These are phyloP conservation scores for Mycetomoellerius zeteki DNA, from an alignment of 1,140 invertebrate genomes.

Conservation along the genomic window DNA sequence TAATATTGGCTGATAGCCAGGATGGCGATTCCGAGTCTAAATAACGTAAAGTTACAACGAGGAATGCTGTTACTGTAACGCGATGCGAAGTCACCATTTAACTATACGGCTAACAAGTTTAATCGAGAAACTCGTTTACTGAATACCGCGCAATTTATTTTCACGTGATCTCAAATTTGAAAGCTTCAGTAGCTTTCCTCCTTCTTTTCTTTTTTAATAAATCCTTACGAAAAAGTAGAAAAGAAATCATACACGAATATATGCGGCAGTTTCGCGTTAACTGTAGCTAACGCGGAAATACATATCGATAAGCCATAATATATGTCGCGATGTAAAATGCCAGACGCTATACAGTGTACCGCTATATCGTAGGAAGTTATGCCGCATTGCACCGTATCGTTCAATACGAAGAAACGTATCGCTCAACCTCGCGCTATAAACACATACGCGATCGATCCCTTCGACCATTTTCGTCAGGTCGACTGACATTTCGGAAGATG, in stretches of 20 bases:
- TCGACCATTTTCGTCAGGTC: constrained; percentile 71
- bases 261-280: constrained; percentile 4
- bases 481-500: constrained; percentile 73
- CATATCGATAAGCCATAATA: constrained; percentile 26
- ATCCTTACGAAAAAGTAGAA: not conserved
- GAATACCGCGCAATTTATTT: not conserved
- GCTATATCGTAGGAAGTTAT: constrained; percentile 36
- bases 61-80: constrained; percentile 12
- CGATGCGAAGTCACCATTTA: not conserved
- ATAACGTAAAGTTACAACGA: constrained; percentile 20
- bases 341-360: constrained; percentile 18
- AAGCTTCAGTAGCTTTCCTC: not conserved
- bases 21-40: not conserved
- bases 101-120: not conserved
- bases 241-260: not conserved
- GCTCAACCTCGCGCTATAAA: constrained; percentile 48
- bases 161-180: not conserved
- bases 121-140: not conserved
- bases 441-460: constrained; percentile 68
- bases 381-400: constrained; percentile 40
- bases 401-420: constrained; percentile 63
- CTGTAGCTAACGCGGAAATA: constrained; percentile 34
- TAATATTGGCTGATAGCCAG: constrained; percentile 41
- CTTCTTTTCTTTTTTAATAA: not conserved
- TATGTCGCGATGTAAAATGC: constrained; percentile 42